phyloP scores from a whole-genome alignment of 2,888 invertebrate species.

The Spicauda simplicius region DNA sequence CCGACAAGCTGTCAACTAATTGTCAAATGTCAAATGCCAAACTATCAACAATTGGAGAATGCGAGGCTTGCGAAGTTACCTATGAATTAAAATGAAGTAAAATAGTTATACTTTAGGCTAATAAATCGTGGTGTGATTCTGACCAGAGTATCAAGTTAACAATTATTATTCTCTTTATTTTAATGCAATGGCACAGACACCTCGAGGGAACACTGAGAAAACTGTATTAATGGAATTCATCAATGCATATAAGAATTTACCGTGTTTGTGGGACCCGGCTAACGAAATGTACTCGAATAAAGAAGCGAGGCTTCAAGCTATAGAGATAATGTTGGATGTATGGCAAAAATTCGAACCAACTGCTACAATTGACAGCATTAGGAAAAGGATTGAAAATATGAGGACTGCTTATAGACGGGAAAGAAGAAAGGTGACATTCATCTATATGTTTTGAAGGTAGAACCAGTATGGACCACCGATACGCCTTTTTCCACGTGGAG shows the following conservation, averaged over 20 bases:
- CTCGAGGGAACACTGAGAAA: background rate
- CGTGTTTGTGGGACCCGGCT: slow-evolving; percentile 2
- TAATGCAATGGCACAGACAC: background rate
- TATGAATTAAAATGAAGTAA: too few species aligned
- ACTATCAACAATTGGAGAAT: too few species aligned
- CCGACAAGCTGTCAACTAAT: too few species aligned
- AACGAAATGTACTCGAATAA: background rate
- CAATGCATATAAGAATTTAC: background rate
- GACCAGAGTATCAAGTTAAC: too few species aligned
- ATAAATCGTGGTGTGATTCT: too few species aligned
- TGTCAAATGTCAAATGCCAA: too few species aligned
- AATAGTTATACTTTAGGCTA: too few species aligned
- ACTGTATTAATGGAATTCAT: background rate
- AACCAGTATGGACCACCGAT: background rate
- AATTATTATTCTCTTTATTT: too few species aligned
- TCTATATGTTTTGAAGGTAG: background rate
- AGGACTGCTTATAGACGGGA: background rate
- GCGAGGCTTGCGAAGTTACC: too few species aligned
- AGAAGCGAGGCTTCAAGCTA: background rate
- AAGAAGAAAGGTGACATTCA: background rate
- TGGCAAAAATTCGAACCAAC: background rate
- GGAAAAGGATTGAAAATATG: background rate
- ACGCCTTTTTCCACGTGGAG: too few species aligned
- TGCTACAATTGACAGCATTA: background rate
- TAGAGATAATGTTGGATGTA: background rate